Percentiles rank a stretch among this genome's conserved stretches.
Evolutionary conservation across 2,113 vertebrate genomes (phyloP).

Genomic region (Oryzias woworae): DNA sequence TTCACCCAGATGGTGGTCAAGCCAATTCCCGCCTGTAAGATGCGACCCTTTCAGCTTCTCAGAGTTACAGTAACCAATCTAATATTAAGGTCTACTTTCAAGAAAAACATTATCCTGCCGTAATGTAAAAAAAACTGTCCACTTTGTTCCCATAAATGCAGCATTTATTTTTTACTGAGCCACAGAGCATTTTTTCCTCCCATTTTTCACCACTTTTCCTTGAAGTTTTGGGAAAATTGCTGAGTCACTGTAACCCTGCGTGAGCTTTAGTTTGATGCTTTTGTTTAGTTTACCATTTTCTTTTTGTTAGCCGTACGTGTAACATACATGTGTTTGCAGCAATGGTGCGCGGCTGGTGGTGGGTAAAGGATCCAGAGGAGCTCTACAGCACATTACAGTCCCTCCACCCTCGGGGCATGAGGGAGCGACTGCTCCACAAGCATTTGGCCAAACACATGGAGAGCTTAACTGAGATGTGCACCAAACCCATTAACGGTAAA

Average conservation of each 20-base stretch:
- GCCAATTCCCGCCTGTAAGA: constrained; percentile 88
- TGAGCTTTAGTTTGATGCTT: background rate
- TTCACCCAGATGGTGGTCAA: constrained; percentile 88
- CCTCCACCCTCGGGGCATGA: constrained; percentile 87
- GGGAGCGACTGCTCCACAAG: constrained; percentile 92
- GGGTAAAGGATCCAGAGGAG: constrained; percentile 86
- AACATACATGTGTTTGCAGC: constrained; percentile 67
- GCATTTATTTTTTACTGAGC: no score
- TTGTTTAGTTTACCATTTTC: background rate
- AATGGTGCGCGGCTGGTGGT: constrained; percentile 95
- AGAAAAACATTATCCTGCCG: no score
- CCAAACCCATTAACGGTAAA: constrained; percentile 80
- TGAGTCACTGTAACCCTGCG: no score
- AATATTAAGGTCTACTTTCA: no score
- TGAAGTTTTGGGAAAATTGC: no score
- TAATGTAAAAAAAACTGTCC: no score
- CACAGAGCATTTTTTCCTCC: no score
- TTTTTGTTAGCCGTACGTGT: background rate
- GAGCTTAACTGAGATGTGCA: constrained; percentile 87
- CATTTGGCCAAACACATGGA: constrained; percentile 93
- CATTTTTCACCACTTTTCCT: no score
- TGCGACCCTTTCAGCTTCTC: background rate
- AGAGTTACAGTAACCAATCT: no score
- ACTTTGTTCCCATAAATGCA: no score
- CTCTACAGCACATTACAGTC: constrained; percentile 82